A percentile compares a stretch with the other conserved stretches of the same genome.
Conservation (phyloP, 1,140 invertebrate species). For the Saxidomus purpurata region DNA sequence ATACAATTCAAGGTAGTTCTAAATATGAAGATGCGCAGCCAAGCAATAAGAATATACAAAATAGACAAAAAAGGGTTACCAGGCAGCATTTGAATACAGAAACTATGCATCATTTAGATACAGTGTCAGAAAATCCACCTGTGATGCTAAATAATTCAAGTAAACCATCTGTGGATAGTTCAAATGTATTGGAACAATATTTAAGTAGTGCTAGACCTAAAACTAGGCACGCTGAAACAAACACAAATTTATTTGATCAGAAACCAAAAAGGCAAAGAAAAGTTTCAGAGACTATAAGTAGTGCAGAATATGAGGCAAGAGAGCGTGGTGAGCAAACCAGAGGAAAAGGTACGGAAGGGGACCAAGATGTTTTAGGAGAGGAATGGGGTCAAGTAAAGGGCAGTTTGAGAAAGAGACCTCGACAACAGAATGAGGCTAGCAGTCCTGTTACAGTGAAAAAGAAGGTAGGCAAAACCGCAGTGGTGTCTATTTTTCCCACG, state of each 20-base stretch:
- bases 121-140: neutral
- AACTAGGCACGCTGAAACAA: neutral
- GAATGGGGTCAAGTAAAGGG: neutral
- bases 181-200: neutral
- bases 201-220: neutral
- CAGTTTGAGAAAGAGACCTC: neutral
- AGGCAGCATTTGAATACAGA: neutral
- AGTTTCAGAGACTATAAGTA: constrained; percentile 4
- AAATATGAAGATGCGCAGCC: neutral
- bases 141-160: neutral
- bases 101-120: neutral
- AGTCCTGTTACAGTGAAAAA: neutral
- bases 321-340: neutral
- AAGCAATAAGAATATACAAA: neutral
- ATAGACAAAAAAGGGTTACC: neutral
- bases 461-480: constrained; percentile 1
- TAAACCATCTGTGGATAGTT: neutral
- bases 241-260: neutral
- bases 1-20: neutral
- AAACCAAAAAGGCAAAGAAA: neutral
- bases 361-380: neutral
- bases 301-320: neutral
- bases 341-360: neutral
- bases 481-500: too few species aligned
- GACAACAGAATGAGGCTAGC: neutral